Evolutionary conservation across 1,140 invertebrate genomes (phyloP), one percentile per base, ranked within the genome.

Genomic region (Bathynomus jamesi): DNA sequence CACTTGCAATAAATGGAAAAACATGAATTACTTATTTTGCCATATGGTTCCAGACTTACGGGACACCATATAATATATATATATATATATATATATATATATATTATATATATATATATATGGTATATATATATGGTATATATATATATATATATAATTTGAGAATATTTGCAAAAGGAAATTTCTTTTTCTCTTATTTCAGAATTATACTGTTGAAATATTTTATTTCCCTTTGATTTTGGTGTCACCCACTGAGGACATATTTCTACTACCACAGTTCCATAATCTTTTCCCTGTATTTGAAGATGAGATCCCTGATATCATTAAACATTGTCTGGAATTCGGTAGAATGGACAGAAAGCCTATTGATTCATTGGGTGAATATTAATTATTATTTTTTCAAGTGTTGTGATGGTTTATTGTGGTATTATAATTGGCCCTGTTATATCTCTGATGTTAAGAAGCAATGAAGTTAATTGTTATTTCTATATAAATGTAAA

Each of bases 261-360:
- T 89, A 28, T 89, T 91, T 78, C 80, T 89, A 0, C 87, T 87
- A 30, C 89, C 89, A 31, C 83, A 85, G 62, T 88, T 87, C 78
- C 80, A 80, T 30, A 81, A 85, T 32, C 65, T 89, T n/a, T 87
- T 87, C 80, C 87, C 89, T 61, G 78, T 85, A 25, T 84, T 86
- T 69, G 80, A 84, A 67, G 80, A 81, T 4, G 81, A 81, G 28
- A 60, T 76, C 11, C 27, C 29, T 21, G 68, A 71, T 30, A 32
- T 78, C 61, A 65, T 69, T 21, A 71, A 75, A 46, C 67, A 74
- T 32, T 74, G 71, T 13, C 69, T 70, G 21, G 29, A 31, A 2
- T 28, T 28, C 24, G n/a, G 28, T 11, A 62, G 67, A 24, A 61
- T 65, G 4, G 61, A 62, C 8, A 62, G 61, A 21, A 62, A 62